phyloP scores from a whole-genome alignment of 2,888 invertebrate genomes.

The Macaria liturata region DNA sequence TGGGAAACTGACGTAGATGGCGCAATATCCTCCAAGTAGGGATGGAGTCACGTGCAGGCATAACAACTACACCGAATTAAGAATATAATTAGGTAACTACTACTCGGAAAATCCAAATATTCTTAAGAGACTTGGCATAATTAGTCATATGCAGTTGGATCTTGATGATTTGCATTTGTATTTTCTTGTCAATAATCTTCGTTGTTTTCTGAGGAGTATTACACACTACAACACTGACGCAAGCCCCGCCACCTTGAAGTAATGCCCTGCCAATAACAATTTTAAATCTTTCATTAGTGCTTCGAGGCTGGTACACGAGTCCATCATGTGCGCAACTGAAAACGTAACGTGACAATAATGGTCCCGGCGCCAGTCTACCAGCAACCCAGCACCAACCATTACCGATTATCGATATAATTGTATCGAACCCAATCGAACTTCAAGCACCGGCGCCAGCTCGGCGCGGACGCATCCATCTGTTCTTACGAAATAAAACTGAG shows the following conservation, averaged over 20 bases:
- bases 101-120: too few relatives aligned
- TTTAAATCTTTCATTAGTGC: conserved; percentile 20
- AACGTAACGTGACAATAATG: conserved; percentile 61
- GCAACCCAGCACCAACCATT: conserved; percentile 50
- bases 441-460: conserved; percentile 43
- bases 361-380: conserved; percentile 63
- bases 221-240: too few relatives aligned
- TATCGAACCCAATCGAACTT: conserved; percentile 51
- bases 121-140: too few relatives aligned
- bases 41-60: too few relatives aligned
- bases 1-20: too few relatives aligned
- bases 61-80: too few relatives aligned
- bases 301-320: conserved; percentile 15
- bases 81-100: too few relatives aligned
- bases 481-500: conserved; percentile 38
- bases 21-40: too few relatives aligned
- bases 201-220: too few relatives aligned
- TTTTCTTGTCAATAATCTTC: too few relatives aligned
- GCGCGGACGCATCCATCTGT: conserved; percentile 40
- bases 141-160: too few relatives aligned
- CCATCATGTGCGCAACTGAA: conserved; percentile 39
- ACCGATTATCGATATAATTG: conserved; percentile 64
- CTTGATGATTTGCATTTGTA: too few relatives aligned
- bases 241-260: background rate
- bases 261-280: conserved; percentile 7